Conservation (phyloP, 2,113 vertebrate genomes). For the Nesospiza acunhae region DNA sequence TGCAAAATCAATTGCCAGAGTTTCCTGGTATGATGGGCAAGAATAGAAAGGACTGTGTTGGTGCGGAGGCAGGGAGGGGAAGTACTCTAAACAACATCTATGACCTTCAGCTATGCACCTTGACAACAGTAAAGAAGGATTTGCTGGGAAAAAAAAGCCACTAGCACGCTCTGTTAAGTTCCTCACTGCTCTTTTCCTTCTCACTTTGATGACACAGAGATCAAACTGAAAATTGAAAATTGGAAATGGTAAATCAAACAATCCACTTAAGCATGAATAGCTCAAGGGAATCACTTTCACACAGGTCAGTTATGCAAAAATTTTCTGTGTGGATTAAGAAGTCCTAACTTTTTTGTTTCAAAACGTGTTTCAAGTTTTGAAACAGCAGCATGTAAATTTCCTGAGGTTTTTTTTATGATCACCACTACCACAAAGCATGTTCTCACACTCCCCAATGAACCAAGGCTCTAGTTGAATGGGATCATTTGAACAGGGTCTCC, state of each 20-base stretch:
- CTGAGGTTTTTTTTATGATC: background rate
- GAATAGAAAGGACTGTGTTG: background rate
- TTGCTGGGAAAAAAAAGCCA: background rate
- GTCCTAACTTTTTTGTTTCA: background rate
- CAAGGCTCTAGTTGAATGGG: background rate
- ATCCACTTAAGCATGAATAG: background rate
- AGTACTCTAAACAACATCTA: background rate
- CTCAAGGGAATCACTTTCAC: background rate
- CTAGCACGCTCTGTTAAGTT: background rate
- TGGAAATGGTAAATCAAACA: background rate
- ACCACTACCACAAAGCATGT: background rate
- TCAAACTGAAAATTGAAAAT: background rate
- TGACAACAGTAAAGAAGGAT: background rate
- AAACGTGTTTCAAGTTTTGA: background rate
- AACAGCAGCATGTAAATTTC: fast-evolving
- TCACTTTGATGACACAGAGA: background rate
- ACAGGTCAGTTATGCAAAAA: background rate
- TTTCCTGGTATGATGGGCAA: background rate
- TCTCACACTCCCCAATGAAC: background rate
- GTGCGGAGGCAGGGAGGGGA: fast-evolving
- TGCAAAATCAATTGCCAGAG: background rate
- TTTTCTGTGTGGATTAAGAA: background rate
- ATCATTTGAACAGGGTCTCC: background rate
- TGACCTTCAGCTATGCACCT: background rate
- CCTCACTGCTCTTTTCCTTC: background rate